Evolutionary conservation across 2,888 invertebrate genomes (phyloP).

Genomic region (Thyatira batis): DNA sequence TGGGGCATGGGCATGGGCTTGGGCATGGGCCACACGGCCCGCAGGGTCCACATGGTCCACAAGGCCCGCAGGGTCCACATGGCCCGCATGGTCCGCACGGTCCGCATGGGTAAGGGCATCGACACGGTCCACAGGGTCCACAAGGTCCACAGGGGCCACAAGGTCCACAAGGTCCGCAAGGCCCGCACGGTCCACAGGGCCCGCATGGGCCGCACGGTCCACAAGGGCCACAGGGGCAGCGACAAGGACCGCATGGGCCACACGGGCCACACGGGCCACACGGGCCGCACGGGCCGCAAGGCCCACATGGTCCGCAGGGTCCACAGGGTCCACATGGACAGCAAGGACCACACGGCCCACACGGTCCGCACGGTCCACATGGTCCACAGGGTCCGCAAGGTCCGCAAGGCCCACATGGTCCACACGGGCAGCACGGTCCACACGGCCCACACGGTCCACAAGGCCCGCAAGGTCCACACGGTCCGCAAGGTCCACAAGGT

Average conservation of each 20-base stretch:
- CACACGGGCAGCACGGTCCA: conserved; percentile 21
- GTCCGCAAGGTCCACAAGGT: conserved; percentile 32
- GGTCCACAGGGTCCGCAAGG: conserved; percentile 7
- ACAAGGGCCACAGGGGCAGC: conserved; percentile 10
- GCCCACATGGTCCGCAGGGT: conserved; percentile 5
- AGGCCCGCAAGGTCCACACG: conserved; percentile 31
- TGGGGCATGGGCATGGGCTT: conserved; percentile 31
- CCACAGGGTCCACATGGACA: conserved; percentile 21
- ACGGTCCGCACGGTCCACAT: conserved; percentile 17
- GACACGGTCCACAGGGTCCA: conserved; percentile 19
- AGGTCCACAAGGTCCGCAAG: conserved; percentile 27
- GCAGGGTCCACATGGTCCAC: conserved; percentile 14
- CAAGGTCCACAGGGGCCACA: conserved; percentile 28
- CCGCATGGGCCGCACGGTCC: conserved; percentile 14
- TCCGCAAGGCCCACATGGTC: conserved; percentile 25
- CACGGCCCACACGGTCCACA: conserved; percentile 24
- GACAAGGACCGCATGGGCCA: conserved; percentile 13
- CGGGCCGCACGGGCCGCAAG: conserved; percentile 1
- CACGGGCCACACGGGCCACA: conserved; percentile 9
- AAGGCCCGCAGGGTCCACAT: conserved; percentile 20
- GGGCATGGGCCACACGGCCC: conserved; percentile 18
- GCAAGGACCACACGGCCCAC: conserved; percentile 17
- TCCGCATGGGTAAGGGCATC: conserved; percentile 26
- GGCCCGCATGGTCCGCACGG: conserved; percentile 25
- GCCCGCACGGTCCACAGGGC: conserved; percentile 12